Base-by-base conservation (phyloP, 1,140 invertebrate species). In the Forficula auricularia region DNA sequence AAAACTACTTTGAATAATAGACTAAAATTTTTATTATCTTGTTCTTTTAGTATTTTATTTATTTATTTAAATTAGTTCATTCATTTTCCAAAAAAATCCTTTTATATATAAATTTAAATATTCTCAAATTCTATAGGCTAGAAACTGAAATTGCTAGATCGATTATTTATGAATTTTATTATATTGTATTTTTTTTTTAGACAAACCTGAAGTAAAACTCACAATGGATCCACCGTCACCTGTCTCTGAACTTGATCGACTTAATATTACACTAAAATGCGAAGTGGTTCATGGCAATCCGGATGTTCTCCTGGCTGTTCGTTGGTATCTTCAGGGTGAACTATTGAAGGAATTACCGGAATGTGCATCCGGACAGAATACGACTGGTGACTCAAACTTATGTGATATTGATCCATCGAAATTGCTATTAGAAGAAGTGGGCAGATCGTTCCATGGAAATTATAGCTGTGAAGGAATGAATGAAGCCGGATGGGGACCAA, bases 391-490 rank as follows among this genome's bases (percentile, higher is more conserved):
- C 7, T 42, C 34, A 48, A 54, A 64, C 47, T 74, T 86, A 37
- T 87, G 83, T 59, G 77, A 82, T 57, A 77, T 87, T 50, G 82
- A 89, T 55, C 83, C 84, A 0, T 84, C 77, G 43, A 79, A 84
- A 62, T 63, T 89, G 47, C 65, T 86, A 22, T 64, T 90, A 14
- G 77, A 85, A 50, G 73, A 77, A 47, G 85, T 89, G 12, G 79
- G 75, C 6, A 71, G 83, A 44, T 75, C 73, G 38, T 87, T 89
- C 56, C 82, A 88, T 47, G 88, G 86, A n/a, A 89, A 90, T 59
- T 91, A 88, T 60, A 85, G 84, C 0, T 91, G 88, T 58, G 74
- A 82, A 52, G 86, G 84, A 2, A 75, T 74, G 54, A 90, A 89
- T 61, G 71, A 73, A 10, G 85, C 85, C 12, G 86, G 84, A 9